Evolutionary conservation across 2,888 invertebrate genomes (phyloP).

Genomic region (Syrista parreyssii): DNA sequence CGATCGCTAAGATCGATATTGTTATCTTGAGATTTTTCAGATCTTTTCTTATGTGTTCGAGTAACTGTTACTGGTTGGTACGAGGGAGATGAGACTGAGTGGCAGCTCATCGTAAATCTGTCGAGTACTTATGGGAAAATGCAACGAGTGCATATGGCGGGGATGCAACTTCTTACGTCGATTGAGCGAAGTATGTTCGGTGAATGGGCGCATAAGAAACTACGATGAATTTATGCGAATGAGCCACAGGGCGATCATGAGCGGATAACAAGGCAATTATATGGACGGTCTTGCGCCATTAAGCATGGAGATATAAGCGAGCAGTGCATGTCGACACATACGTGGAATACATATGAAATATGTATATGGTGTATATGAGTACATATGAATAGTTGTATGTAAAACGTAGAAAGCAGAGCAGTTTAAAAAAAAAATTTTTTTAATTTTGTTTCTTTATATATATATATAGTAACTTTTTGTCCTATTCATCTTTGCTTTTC

Average conservation of each 20-base stretch:
- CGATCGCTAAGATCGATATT: neutral
- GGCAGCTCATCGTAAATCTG: neutral
- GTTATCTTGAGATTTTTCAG: neutral
- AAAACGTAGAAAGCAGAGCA: neutral
- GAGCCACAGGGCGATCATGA: constrained; percentile 21
- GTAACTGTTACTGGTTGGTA: neutral
- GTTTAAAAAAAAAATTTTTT: neutral
- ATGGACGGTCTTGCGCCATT: constrained; percentile 18
- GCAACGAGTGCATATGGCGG: neutral
- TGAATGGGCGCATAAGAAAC: constrained; percentile 2
- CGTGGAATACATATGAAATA: neutral
- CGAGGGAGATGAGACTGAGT: neutral
- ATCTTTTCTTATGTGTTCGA: neutral
- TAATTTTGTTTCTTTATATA: neutral
- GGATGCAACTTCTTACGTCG: neutral
- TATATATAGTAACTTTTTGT: neutral
- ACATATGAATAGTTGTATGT: too few species aligned
- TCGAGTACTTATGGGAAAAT: neutral
- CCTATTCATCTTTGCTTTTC: neutral
- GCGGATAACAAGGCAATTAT: constrained; percentile 23
- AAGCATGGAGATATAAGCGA: constrained; percentile 2
- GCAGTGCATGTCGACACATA: neutral
- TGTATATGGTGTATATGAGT: too few species aligned
- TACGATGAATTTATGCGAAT: constrained; percentile 16
- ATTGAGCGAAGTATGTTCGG: neutral